Evolutionary conservation across 2,888 invertebrate species (phyloP).

Genomic region (Liopterus haemorrhoidalis): DNA sequence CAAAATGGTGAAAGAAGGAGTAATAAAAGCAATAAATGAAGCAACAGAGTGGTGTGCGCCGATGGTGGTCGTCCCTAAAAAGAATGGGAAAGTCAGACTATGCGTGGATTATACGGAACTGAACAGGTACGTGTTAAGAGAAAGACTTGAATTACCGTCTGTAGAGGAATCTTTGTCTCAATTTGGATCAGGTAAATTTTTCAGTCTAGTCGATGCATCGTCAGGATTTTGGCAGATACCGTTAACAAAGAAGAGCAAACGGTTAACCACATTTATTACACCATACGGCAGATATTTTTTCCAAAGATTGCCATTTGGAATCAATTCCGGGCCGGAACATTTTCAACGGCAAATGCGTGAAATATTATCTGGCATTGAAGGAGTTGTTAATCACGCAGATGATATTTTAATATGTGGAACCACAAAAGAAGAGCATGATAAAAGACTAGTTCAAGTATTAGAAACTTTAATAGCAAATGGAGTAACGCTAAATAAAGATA

Average conservation of each 20-base stretch:
- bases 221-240: constrained; percentile 12
- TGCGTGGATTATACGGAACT: constrained; percentile 35
- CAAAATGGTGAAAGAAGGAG: constrained; percentile 18
- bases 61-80: constrained; percentile 34
- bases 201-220: constrained; percentile 7
- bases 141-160: constrained; percentile 11
- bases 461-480: constrained; percentile 10
- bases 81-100: constrained; percentile 27
- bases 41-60: constrained; percentile 33
- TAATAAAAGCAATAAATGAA: constrained; percentile 25
- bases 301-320: constrained; percentile 19
- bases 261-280: constrained; percentile 11
- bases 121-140: constrained; percentile 23
- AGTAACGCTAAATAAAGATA: constrained; percentile 23
- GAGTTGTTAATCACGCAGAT: constrained; percentile 15
- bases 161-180: constrained; percentile 7
- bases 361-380: constrained; percentile 9
- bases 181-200: constrained; percentile 6
- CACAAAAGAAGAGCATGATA: constrained; percentile 27
- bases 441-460: constrained; percentile 26
- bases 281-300: constrained; percentile 13
- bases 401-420: constrained; percentile 23
- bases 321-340: constrained; percentile 9
- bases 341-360: constrained; percentile 5
- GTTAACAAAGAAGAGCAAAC: constrained; percentile 4